Conservation (phyloP, 1,140 invertebrate genomes). For the Drosophila simulans region DNA sequence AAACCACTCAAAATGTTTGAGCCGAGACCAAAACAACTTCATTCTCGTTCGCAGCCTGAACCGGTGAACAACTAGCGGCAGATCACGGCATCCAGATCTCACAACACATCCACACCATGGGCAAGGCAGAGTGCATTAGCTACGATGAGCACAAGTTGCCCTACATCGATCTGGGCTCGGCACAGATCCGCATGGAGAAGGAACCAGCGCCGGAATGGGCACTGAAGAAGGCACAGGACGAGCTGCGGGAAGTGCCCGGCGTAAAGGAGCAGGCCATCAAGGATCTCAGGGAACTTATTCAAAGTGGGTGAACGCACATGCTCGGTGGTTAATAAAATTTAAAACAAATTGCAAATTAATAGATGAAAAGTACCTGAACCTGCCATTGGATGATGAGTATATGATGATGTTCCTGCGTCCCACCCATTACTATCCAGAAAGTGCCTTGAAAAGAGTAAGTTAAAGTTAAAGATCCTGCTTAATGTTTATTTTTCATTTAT, state of each 20-base stretch:
- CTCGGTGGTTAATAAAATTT: too few species aligned
- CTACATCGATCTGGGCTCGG: constrained; percentile 85
- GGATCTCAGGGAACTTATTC: constrained; percentile 86
- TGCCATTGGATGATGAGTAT: constrained; percentile 87
- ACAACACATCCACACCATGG: constrained; percentile 53
- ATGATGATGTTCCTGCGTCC: constrained; percentile 88
- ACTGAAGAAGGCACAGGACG: constrained; percentile 87
- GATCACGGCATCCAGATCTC: constrained; percentile 9
- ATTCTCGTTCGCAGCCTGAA: constrained; percentile 69
- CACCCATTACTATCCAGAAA: constrained; percentile 89
- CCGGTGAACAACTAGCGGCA: constrained; percentile 46
- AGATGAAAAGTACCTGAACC: constrained; percentile 86
- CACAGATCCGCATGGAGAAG: constrained; percentile 85
- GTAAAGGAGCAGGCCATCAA: constrained; percentile 87
- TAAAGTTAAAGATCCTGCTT: too few species aligned
- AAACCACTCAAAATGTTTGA: constrained; percentile 56
- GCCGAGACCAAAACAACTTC: constrained; percentile 48
- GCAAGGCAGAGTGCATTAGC: constrained; percentile 81
- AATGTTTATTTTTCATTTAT: background rate
- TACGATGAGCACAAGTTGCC: constrained; percentile 85
- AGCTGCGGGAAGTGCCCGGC: constrained; percentile 89
- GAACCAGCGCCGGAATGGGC: constrained; percentile 85
- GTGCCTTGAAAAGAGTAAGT: constrained; percentile 86
- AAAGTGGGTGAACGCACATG: constrained; percentile 44
- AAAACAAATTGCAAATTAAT: too few species aligned